Percentiles rank a stretch among this genome's conserved stretches.
Evolutionary conservation across 2,113 vertebrate species (phyloP).

Genomic region (Indicator maculatus): DNA sequence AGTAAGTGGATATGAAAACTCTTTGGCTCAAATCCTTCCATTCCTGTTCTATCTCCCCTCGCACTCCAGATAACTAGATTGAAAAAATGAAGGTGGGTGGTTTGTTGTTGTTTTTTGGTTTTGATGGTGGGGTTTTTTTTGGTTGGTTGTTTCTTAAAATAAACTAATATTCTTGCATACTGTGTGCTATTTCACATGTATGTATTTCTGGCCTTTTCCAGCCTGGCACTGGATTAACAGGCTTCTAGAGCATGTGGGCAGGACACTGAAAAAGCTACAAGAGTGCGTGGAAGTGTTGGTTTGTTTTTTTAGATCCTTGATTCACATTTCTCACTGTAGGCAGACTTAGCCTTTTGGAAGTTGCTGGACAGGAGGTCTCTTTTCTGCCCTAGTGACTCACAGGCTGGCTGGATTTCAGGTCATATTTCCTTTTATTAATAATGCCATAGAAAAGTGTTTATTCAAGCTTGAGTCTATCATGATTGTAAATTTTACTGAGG

Average conservation of each 20-base stretch:
- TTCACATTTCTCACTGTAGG: not conserved
- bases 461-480: not conserved
- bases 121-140: not conserved
- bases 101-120: not conserved
- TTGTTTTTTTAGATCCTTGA: not conserved
- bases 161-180: not conserved
- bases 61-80: not conserved
- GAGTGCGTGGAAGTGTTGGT: not conserved
- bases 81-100: not conserved
- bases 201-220: not conserved
- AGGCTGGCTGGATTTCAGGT: not conserved
- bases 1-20: not conserved
- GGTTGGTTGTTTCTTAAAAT: too few species aligned
- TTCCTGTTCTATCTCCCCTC: not conserved
- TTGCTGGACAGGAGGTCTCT: not conserved
- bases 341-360: not conserved
- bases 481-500: not conserved
- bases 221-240: not conserved
- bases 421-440: not conserved
- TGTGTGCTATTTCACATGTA: not conserved
- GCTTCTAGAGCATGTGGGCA: not conserved
- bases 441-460: not conserved
- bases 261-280: not conserved
- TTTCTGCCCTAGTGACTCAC: not conserved
- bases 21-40: not conserved